phyloP scores from a whole-genome alignment of 2,888 invertebrate genomes.

The Pedicia rivosa region DNA sequence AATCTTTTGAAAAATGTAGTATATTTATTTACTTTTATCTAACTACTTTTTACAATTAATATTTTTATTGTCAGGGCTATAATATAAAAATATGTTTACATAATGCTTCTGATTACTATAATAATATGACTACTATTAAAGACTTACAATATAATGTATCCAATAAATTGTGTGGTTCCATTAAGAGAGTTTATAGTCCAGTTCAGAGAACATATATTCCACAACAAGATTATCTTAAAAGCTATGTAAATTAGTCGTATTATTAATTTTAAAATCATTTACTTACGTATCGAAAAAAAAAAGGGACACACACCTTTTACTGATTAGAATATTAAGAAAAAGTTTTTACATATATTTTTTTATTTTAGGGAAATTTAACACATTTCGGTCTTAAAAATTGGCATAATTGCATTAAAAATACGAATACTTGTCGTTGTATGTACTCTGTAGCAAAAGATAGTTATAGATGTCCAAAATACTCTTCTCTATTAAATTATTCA shows the following conservation, averaged over 20 bases:
- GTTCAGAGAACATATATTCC: neutral
- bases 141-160: neutral
- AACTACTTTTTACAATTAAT: too few species aligned
- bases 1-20: too few species aligned
- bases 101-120: neutral
- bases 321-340: too few species aligned
- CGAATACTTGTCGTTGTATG: neutral
- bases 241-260: neutral
- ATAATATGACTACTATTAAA: neutral
- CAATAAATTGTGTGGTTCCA: neutral
- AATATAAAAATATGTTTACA: neutral
- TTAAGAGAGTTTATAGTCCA: neutral
- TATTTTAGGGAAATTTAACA: neutral
- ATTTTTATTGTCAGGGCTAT: too few species aligned
- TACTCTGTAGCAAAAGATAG: neutral
- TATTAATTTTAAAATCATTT: neutral
- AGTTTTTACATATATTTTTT: too few species aligned
- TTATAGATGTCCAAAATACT: neutral
- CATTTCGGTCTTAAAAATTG: neutral
- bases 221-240: neutral
- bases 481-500: neutral
- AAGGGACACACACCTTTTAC: too few species aligned
- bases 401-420: neutral
- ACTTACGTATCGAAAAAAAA: neutral
- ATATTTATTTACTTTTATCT: too few species aligned